Conservation (phyloP, 2,113 vertebrate species). For the Theropithecus gelada region DNA sequence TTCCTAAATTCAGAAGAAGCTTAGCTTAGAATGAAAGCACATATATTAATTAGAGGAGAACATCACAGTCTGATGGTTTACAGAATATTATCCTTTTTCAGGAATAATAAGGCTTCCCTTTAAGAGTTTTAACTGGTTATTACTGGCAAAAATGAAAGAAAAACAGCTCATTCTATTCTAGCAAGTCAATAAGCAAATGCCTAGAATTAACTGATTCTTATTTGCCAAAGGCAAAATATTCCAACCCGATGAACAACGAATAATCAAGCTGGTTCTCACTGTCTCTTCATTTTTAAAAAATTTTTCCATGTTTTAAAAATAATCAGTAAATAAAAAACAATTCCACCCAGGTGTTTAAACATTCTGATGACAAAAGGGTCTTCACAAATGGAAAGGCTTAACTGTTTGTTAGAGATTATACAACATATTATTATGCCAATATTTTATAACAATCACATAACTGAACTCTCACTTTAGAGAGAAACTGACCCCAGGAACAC, state of each 20-base stretch:
- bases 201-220: constrained; percentile 46
- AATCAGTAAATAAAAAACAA: background rate
- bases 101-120: constrained; percentile 5
- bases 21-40: background rate
- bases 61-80: background rate
- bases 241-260: constrained; percentile 48
- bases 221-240: constrained; percentile 67
- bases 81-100: constrained; percentile 15
- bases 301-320: background rate
- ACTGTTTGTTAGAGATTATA: background rate
- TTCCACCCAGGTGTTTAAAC: background rate
- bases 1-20: constrained; percentile 28
- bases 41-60: background rate
- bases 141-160: constrained; percentile 56
- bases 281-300: background rate
- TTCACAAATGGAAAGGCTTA: constrained; percentile 35
- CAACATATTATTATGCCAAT: background rate
- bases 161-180: constrained; percentile 33
- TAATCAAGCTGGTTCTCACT: background rate
- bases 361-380: constrained; percentile 9
- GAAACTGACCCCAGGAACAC: background rate
- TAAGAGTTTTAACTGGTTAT: constrained; percentile 50
- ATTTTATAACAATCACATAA: background rate
- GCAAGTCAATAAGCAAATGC: constrained; percentile 55
- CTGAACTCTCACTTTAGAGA: constrained; percentile 1